Conservation (phyloP, 2,888 invertebrate genomes). For the Formica aserva region DNA sequence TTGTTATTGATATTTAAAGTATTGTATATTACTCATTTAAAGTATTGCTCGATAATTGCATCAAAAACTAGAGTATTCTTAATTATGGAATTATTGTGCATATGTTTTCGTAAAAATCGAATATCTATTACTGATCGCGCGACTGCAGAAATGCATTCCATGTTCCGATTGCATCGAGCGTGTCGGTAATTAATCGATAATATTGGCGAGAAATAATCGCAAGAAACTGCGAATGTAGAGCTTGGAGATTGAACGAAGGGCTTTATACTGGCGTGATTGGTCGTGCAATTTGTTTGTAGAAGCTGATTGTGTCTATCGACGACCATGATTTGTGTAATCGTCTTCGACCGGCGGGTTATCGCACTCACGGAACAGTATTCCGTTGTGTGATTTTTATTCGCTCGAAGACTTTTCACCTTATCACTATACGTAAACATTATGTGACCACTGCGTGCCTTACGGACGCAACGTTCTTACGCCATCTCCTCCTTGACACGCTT, state of each 20-base stretch:
- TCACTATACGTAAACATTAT: constrained; percentile 60
- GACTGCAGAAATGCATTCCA: constrained; percentile 28
- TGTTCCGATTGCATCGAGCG: constrained; percentile 28
- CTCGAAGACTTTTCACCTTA: constrained; percentile 47
- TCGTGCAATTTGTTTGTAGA: constrained; percentile 75
- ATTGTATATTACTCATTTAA: not conserved
- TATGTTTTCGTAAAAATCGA: constrained; percentile 7
- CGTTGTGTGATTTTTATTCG: constrained; percentile 71
- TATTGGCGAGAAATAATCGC: constrained; percentile 53
- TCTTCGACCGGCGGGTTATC: constrained; percentile 73
- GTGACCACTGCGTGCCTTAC: constrained; percentile 37
- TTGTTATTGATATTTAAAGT: not conserved
- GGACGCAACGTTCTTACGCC: constrained; percentile 40
- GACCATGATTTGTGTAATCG: constrained; percentile 70
- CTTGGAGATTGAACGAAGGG: constrained; percentile 63
- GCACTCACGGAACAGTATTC: constrained; percentile 68
- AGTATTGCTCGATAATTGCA: not conserved
- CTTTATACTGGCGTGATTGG: constrained; percentile 67
- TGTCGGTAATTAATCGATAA: constrained; percentile 64
- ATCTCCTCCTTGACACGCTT: constrained; percentile 29
- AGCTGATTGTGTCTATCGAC: constrained; percentile 71
- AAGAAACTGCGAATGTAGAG: constrained; percentile 28
- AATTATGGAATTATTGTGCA: not conserved
- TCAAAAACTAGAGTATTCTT: not conserved
- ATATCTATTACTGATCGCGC: not conserved